Evolutionary conservation across 2,113 vertebrate species (phyloP).

Genomic region (Uropsilus gracilis): DNA sequence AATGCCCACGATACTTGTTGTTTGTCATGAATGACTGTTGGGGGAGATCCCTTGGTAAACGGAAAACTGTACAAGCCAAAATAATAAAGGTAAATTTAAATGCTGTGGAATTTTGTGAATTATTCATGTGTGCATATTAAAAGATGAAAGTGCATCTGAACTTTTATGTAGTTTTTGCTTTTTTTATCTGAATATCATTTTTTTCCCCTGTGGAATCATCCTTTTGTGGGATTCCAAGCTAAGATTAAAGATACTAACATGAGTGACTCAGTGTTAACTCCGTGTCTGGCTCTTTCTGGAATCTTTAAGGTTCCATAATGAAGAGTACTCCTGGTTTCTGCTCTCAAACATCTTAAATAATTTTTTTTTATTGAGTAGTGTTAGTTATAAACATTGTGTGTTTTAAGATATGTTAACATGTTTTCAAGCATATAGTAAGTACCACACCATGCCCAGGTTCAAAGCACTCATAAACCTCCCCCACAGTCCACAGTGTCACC

Average conservation of each 20-base stretch:
- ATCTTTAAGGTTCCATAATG: neutral
- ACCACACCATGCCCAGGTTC: too few species aligned
- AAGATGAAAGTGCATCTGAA: neutral
- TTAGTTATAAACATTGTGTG: too few species aligned
- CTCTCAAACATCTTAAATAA: neutral
- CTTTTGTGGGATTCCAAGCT: neutral
- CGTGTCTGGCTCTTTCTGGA: neutral
- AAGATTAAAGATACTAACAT: neutral
- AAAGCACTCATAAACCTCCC: too few species aligned
- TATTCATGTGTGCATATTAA: neutral
- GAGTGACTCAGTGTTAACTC: neutral
- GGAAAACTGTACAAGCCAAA: neutral
- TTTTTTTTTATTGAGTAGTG: too few species aligned
- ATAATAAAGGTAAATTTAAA: conserved; percentile 44
- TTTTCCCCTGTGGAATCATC: neutral
- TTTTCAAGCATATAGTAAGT: too few species aligned
- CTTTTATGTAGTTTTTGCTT: neutral
- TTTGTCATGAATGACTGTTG: conserved; percentile 73
- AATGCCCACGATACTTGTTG: conserved; percentile 79
- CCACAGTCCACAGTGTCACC: too few species aligned
- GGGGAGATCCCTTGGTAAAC: neutral
- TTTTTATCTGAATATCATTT: neutral
- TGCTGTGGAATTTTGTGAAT: neutral
- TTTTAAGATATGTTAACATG: too few species aligned
- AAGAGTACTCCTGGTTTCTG: neutral